These are phyloP conservation scores for Zonotrichia leucophrys DNA, from an alignment of 2,113 vertebrate species.

Conservation along the genomic window DNA sequence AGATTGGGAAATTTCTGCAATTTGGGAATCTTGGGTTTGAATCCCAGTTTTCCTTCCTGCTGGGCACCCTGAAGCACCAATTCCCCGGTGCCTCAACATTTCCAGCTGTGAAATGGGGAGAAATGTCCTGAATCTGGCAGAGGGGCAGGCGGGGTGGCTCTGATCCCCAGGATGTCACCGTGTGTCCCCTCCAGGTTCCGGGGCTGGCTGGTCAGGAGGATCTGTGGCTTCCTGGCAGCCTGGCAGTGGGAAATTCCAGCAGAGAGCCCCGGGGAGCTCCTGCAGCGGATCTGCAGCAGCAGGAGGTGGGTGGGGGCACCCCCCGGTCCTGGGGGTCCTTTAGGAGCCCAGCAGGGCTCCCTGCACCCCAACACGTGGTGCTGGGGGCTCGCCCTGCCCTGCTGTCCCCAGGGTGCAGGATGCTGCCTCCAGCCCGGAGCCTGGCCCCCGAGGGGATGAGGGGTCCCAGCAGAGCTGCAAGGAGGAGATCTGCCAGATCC, in stretches of 20 bases:
- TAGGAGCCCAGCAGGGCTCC: not conserved
- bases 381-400: too few species aligned
- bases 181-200: slow-evolving; percentile 66
- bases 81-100: rapidly evolving
- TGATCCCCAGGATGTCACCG: rapidly evolving
- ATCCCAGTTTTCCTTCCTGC: not conserved
- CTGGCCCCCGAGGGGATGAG: not conserved
- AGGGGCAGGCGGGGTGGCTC: too few species aligned
- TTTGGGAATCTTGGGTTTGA: not conserved
- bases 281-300: slow-evolving; percentile 41
- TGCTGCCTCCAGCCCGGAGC: not conserved
- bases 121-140: not conserved
- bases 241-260: slow-evolving; percentile 32
- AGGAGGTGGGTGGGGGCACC: slow-evolving; percentile 41
- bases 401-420: slow-evolving; percentile 54
- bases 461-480: not conserved
- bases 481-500: slow-evolving; percentile 21
- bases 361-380: rapidly evolving
- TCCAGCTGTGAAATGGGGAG: not conserved
- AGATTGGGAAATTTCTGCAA: rapidly evolving
- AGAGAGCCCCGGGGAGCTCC: not conserved
- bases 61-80: not conserved
- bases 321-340: not conserved
- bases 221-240: slow-evolving; percentile 64
- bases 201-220: slow-evolving; percentile 78